Conservation (phyloP, 2,113 vertebrate species). For the Notarius quadriscutis region DNA sequence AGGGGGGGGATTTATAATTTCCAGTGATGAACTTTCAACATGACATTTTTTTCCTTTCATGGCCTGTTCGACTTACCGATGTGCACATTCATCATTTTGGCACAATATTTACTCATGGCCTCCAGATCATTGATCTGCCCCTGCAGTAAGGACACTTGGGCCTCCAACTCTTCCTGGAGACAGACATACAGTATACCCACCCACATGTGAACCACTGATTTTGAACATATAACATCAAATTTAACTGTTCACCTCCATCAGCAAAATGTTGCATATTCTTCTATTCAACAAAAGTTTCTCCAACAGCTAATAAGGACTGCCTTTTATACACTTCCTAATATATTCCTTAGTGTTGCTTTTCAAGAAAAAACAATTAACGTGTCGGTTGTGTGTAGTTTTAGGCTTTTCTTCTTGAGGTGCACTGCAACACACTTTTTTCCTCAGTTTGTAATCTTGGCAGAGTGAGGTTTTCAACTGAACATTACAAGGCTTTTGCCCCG, state of each 20-base stretch:
- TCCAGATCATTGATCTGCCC: constrained; percentile 97
- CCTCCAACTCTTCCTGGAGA: constrained; percentile 92
- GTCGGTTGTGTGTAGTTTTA: not conserved
- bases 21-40: not conserved
- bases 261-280: not conserved
- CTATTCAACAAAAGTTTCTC: not conserved
- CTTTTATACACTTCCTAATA: not conserved
- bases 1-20: not conserved
- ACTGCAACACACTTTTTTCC: not conserved
- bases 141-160: constrained; percentile 96
- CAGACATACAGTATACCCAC: not conserved
- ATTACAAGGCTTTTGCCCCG: not conserved
- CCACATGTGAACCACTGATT: not conserved
- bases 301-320: not conserved
- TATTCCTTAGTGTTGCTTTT: not conserved
- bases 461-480: too few relatives aligned
- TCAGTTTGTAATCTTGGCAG: not conserved
- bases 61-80: constrained; percentile 82
- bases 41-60: not conserved
- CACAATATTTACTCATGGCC: constrained; percentile 98
- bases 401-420: not conserved
- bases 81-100: constrained; percentile 94
- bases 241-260: not conserved
- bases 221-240: constrained; percentile 6
- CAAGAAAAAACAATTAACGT: not conserved